These are phyloP conservation scores for Noctua janthina DNA, from an alignment of 2,888 invertebrate genomes.

Conservation along the genomic window DNA sequence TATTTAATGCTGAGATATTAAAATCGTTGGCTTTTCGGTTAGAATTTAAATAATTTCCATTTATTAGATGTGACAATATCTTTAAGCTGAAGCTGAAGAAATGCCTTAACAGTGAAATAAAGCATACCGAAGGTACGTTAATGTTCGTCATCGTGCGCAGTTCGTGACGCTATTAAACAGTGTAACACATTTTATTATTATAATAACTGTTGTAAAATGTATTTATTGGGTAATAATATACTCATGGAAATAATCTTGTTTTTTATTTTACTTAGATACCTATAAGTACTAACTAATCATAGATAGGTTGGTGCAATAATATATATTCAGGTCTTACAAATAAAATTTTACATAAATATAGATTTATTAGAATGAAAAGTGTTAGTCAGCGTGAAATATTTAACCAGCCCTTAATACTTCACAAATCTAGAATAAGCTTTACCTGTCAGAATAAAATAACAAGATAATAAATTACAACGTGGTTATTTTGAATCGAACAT, in stretches of 20 bases:
- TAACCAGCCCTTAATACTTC: slow-evolving; percentile 82
- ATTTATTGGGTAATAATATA: slow-evolving; percentile 89
- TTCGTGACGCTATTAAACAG: slow-evolving; percentile 74
- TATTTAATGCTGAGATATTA: slow-evolving; percentile 59
- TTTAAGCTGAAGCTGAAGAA: slow-evolving; percentile 45
- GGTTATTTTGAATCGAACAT: not conserved
- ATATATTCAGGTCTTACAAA: not conserved
- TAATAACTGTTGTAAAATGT: slow-evolving; percentile 89
- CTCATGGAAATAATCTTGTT: slow-evolving; percentile 78
- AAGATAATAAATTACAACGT: not conserved
- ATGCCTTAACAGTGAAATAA: slow-evolving; percentile 79
- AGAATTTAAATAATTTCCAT: slow-evolving; percentile 50
- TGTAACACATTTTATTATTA: slow-evolving; percentile 80
- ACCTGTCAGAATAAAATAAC: not conserved
- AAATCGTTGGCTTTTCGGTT: slow-evolving; percentile 55
- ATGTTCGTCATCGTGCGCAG: slow-evolving; percentile 69
- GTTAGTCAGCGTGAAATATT: slow-evolving; percentile 73
- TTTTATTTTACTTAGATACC: slow-evolving; percentile 67
- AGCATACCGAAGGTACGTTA: slow-evolving; percentile 68
- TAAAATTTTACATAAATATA: not conserved
- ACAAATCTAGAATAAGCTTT: slow-evolving; percentile 42
- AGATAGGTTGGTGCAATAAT: not conserved
- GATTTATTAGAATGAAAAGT: not conserved
- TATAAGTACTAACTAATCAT: slow-evolving; percentile 31
- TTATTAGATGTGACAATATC: slow-evolving; percentile 26